Evolutionary conservation across 2,888 invertebrate genomes (phyloP).

Genomic region (Hypomecis punctinalis): DNA sequence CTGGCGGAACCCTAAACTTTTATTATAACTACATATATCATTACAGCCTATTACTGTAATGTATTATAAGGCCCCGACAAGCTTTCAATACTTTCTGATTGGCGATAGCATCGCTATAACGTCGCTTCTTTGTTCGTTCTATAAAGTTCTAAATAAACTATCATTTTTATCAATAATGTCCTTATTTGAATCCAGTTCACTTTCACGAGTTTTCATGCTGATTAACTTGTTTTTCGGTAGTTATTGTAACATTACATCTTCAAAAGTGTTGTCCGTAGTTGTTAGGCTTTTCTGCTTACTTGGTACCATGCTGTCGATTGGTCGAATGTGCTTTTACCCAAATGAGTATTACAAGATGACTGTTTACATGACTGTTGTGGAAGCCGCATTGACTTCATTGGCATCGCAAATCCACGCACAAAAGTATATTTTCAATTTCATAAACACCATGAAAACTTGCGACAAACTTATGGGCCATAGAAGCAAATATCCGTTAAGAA

Average conservation of each 20-base stretch:
- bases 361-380: neutral
- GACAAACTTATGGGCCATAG: constrained; percentile 1
- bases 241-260: constrained; percentile 1
- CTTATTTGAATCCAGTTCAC: neutral
- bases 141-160: neutral
- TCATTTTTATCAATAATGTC: neutral
- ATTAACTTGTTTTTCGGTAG: constrained; percentile 1
- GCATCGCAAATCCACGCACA: constrained; percentile 3
- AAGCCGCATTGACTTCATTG: neutral
- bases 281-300: neutral
- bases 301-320: neutral
- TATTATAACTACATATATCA: no score
- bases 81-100: no score
- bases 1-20: no score
- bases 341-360: neutral
- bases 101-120: neutral
- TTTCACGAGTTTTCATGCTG: neutral
- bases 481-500: neutral
- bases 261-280: neutral
- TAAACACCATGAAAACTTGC: constrained; percentile 2
- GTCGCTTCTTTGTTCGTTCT: no score
- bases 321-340: neutral
- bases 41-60: no score
- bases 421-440: constrained; percentile 3
- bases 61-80: no score